Conservation (phyloP, 1,140 invertebrate genomes). For the Hycleus cichorii region DNA sequence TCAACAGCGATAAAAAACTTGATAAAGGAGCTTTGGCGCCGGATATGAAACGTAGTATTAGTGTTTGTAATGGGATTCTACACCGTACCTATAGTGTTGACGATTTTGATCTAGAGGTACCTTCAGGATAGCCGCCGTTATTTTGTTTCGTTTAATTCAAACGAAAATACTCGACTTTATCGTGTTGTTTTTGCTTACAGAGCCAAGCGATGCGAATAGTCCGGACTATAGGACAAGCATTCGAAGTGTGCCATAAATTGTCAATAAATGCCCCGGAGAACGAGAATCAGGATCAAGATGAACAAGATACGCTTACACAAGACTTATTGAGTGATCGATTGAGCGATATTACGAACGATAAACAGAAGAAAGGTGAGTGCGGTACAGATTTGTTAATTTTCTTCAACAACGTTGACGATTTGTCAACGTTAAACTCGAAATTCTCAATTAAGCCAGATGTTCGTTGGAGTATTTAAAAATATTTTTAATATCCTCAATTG, state of each 20-base stretch:
- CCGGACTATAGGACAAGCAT: slow-evolving; percentile 95
- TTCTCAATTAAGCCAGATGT: too few relatives aligned
- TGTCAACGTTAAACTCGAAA: too few relatives aligned
- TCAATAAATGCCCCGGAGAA: slow-evolving; percentile 46
- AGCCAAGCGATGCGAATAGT: slow-evolving; percentile 97
- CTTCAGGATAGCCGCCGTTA: not conserved
- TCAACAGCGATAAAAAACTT: not conserved
- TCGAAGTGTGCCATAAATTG: slow-evolving; percentile 97
- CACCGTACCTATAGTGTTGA: slow-evolving; percentile 28
- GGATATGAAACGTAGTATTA: slow-evolving; percentile 27
- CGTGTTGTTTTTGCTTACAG: slow-evolving; percentile 50
- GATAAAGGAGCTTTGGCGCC: not conserved
- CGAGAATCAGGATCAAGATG: slow-evolving; percentile 53
- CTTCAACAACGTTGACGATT: too few relatives aligned
- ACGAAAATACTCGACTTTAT: too few relatives aligned
- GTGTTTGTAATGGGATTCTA: slow-evolving; percentile 20
- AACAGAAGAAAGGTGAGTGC: slow-evolving; percentile 51
- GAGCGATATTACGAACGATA: slow-evolving; percentile 48
- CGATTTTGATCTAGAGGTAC: slow-evolving; percentile 36
- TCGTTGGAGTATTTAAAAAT: too few relatives aligned
- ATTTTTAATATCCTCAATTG: too few relatives aligned
- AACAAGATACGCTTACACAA: slow-evolving; percentile 52
- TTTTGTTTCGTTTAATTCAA: too few relatives aligned
- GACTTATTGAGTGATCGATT: slow-evolving; percentile 48
- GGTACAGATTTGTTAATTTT: too few relatives aligned